Percentiles rank a stretch among this genome's conserved stretches.
phyloP scores from a whole-genome alignment of 2,888 invertebrate species.

The Drosophila paranaensis region DNA sequence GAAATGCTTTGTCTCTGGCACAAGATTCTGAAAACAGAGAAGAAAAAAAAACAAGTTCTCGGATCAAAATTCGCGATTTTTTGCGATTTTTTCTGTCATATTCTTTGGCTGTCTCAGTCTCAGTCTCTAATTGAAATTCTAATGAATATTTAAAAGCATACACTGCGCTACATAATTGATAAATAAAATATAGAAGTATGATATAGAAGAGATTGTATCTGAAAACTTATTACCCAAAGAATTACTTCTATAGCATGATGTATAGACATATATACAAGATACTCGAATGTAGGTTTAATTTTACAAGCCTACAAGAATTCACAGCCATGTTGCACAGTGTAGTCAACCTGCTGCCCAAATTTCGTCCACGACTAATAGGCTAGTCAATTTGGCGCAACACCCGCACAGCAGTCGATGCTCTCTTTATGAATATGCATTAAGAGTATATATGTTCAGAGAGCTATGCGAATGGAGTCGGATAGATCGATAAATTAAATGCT shows the following conservation, averaged over 20 bases:
- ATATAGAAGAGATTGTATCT: no score
- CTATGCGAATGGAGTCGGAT: constrained; percentile 22
- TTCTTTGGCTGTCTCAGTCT: constrained; percentile 29
- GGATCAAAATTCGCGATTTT: constrained; percentile 63
- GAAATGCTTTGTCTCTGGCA: constrained; percentile 2
- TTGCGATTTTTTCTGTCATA: constrained; percentile 60
- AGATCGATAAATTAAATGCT: constrained; percentile 70
- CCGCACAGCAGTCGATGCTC: constrained; percentile 52
- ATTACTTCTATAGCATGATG: no score
- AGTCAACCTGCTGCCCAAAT: constrained; percentile 33
- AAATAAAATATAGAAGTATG: no score
- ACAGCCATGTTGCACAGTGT: constrained; percentile 40
- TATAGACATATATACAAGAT: no score
- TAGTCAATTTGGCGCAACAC: constrained; percentile 52
- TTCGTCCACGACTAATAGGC: constrained; percentile 19
- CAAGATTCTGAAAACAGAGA: constrained; percentile 14
- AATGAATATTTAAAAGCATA: constrained; percentile 48
- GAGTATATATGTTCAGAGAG: constrained; percentile 6
- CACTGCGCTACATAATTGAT: constrained; percentile 46
- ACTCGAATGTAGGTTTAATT: no score
- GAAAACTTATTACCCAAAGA: no score
- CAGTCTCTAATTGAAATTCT: constrained; percentile 42
- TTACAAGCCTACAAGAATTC: no score
- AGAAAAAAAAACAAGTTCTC: constrained; percentile 60
- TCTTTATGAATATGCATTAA: constrained; percentile 18